phyloP scores from a whole-genome alignment of 2,113 vertebrate species.

The Rallus limicola region DNA sequence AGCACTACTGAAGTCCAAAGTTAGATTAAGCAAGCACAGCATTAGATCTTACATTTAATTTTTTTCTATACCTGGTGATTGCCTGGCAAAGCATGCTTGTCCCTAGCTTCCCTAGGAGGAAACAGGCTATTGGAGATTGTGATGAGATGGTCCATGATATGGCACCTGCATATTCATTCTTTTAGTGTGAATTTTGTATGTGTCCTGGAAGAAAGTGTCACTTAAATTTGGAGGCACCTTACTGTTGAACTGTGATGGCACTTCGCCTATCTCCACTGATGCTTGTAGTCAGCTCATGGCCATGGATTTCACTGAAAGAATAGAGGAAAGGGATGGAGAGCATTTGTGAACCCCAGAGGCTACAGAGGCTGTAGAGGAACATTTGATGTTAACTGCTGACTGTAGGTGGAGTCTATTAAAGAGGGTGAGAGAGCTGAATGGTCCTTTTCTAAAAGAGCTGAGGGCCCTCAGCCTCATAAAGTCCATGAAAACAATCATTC shows the following conservation, averaged over 20 bases:
- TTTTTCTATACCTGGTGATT: neutral
- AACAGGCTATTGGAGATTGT: neutral
- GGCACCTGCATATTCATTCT: neutral
- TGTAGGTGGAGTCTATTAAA: neutral
- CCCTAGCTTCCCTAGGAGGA: neutral
- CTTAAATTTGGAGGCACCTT: neutral
- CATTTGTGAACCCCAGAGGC: neutral
- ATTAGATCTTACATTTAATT: neutral
- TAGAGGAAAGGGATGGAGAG: neutral
- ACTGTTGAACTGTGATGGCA: neutral
- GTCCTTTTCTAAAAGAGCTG: neutral
- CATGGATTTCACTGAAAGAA: neutral
- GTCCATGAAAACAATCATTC: neutral
- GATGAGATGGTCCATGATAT: neutral
- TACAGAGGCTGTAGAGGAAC: neutral
- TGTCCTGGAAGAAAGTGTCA: neutral
- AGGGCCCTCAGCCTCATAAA: neutral
- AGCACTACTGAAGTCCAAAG: neutral
- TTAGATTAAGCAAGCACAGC: neutral
- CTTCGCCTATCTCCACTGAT: neutral
- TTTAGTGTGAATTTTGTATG: neutral
- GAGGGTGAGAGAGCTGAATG: neutral
- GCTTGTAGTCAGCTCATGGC: neutral
- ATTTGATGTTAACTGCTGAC: neutral
- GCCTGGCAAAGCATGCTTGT: neutral